A percentile compares a stretch with the other conserved stretches of the same genome.
These are phyloP conservation scores for Apeira syringaria DNA, from an alignment of 2,888 invertebrate genomes.

Conservation along the genomic window DNA sequence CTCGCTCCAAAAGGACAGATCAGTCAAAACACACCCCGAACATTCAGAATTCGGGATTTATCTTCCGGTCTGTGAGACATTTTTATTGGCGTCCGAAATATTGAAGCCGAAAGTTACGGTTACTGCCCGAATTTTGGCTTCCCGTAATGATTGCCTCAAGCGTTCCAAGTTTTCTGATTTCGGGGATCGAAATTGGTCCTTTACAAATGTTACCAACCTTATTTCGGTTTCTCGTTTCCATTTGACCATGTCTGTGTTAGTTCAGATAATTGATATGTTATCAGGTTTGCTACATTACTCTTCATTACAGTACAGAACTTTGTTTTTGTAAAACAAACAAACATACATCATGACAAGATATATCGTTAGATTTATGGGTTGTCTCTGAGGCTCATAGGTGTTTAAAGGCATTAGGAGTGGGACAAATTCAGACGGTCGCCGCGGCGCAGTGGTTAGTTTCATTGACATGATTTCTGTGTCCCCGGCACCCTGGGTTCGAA, in stretches of 20 bases:
- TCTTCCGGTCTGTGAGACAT: slow-evolving; percentile 8
- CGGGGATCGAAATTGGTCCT: neutral
- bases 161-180: slow-evolving; percentile 10
- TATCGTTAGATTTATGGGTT: too few species aligned
- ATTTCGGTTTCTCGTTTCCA: neutral
- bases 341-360: too few species aligned
- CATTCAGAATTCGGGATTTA: slow-evolving; percentile 17
- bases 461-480: too few species aligned
- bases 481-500: too few species aligned
- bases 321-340: too few species aligned
- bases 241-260: neutral
- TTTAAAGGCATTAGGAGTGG: too few species aligned
- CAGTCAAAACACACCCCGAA: slow-evolving; percentile 2
- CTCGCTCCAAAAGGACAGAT: neutral
- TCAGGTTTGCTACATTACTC: too few species aligned
- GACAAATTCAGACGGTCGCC: too few species aligned
- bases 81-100: slow-evolving; percentile 17
- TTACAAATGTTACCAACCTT: neutral
- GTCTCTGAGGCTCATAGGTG: too few species aligned
- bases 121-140: slow-evolving; percentile 16
- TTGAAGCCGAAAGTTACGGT: slow-evolving; percentile 17
- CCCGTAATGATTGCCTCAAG: slow-evolving; percentile 11
- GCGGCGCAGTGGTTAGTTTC: too few species aligned
- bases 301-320: too few species aligned
- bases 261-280: too few species aligned